Evolutionary conservation across 1,140 invertebrate genomes (phyloP).

Genomic region (Penaeus indicus): DNA sequence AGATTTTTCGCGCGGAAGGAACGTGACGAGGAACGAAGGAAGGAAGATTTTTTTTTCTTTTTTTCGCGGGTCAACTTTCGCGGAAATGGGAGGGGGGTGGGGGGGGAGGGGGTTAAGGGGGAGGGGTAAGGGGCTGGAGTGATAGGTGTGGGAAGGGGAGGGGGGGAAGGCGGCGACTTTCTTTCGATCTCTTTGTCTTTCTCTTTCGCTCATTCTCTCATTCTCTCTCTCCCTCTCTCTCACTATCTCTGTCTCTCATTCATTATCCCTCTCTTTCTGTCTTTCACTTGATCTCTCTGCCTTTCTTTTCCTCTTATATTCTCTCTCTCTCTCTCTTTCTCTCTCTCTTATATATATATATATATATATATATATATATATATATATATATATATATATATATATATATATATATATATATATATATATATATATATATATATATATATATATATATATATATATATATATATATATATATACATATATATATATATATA

Average conservation of each 20-base stretch:
- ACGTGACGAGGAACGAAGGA: too few relatives aligned
- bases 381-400: background rate
- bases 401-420: constrained; percentile 22
- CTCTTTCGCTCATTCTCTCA: constrained; percentile 5
- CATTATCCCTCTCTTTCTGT: background rate
- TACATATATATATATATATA: background rate
- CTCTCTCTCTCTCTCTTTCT: background rate
- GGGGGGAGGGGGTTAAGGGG: too few relatives aligned
- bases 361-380: background rate
- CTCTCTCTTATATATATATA: background rate
- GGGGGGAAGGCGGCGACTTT: too few relatives aligned
- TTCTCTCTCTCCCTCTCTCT: background rate
- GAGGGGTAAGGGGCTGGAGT: too few relatives aligned
- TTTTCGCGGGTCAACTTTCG: too few relatives aligned
- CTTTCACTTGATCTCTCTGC: background rate
- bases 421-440: constrained; percentile 11
- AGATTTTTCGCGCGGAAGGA: too few relatives aligned
- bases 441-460: background rate
- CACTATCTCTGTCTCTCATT: background rate
- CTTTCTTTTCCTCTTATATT: background rate
- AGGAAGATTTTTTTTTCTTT: too few relatives aligned
- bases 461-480: background rate
- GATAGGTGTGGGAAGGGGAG: too few relatives aligned
- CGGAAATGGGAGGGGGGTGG: too few relatives aligned
- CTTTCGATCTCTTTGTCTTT: constrained; percentile 5